Conservation (phyloP, 2,888 invertebrate species). For the Dysmachus trigonus region DNA sequence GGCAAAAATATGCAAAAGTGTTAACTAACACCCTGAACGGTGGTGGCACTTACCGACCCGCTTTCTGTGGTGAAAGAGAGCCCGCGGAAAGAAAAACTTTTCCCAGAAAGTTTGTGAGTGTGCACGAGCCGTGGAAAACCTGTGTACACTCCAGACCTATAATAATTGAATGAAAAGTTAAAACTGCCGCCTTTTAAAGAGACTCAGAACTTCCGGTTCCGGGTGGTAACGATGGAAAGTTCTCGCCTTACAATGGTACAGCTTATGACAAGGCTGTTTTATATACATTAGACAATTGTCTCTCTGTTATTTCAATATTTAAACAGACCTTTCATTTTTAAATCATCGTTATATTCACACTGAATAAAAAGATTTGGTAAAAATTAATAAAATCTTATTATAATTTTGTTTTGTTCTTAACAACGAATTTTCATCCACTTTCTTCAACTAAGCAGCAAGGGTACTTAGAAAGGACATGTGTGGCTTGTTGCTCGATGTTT, state of each 20-base stretch:
- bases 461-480: too few species aligned
- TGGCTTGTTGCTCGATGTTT: too few species aligned
- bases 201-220: not conserved
- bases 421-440: too few species aligned
- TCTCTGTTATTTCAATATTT: not conserved
- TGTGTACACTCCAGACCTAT: not conserved
- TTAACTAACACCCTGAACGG: not conserved
- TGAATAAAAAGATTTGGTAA: too few species aligned
- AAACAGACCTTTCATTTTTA: not conserved
- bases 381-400: too few species aligned
- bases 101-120: not conserved
- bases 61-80: not conserved
- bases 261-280: not conserved
- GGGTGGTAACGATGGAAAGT: not conserved
- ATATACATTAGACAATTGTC: not conserved
- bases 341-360: not conserved
- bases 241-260: not conserved
- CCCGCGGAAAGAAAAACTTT: not conserved
- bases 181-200: not conserved
- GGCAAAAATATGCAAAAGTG: not conserved
- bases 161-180: not conserved
- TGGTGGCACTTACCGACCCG: not conserved
- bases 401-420: too few species aligned
- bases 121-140: not conserved
- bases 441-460: too few species aligned